Evolutionary conservation across 2,797 vertebrate species (phyloP).

Genomic region (Chaetophractus vellerosus): DNA sequence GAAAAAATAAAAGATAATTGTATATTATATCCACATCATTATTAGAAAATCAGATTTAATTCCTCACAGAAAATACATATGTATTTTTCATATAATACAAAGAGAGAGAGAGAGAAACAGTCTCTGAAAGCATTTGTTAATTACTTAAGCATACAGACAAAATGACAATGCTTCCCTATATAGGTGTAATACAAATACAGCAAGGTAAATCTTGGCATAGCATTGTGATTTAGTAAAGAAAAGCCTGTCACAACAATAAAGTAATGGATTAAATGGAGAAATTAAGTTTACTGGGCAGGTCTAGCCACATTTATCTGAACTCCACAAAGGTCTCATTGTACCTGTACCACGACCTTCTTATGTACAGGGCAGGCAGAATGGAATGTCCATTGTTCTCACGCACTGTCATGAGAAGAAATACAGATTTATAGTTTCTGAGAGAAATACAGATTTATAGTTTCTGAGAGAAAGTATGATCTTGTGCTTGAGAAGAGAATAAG

Average conservation of each 20-base stretch:
- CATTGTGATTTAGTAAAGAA: neutral
- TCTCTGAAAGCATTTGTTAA: neutral
- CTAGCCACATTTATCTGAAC: neutral
- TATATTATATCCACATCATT: neutral
- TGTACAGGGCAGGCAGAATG: neutral
- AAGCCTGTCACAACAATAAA: neutral
- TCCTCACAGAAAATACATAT: neutral
- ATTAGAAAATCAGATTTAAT: neutral
- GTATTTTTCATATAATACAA: neutral
- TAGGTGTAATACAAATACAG: neutral
- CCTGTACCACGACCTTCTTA: neutral
- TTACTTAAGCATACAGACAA: neutral
- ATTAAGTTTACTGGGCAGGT: neutral
- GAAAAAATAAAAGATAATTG: neutral
- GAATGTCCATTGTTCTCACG: neutral
- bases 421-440: neutral
- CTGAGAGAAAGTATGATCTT: neutral
- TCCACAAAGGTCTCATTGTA: neutral
- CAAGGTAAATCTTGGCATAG: neutral
- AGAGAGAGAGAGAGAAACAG: neutral
- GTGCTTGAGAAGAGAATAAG: neutral
- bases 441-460: neutral
- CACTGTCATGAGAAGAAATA: neutral
- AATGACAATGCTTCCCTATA: neutral
- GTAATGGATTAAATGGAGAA: neutral